Percentiles rank a stretch among this genome's conserved stretches.
phyloP scores from a whole-genome alignment of 2,113 vertebrate species.

The Benitochromis conjunctus region DNA sequence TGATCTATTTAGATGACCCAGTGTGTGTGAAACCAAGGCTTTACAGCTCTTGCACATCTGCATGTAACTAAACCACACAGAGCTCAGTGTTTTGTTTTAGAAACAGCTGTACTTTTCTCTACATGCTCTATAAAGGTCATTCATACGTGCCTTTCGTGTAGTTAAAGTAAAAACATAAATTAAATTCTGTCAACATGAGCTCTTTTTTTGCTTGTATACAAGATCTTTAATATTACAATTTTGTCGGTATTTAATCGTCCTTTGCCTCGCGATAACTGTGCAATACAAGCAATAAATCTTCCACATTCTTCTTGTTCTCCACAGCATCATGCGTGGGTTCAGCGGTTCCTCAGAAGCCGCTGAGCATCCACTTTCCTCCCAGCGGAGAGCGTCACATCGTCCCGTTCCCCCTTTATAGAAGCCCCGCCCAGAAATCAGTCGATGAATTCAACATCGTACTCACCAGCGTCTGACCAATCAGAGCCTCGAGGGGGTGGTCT shows the following conservation, averaged over 20 bases:
- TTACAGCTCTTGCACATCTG: background rate
- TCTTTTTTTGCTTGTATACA: background rate
- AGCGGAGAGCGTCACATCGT: background rate
- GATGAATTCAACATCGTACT: conserved; percentile 74
- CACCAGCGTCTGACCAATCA: conserved; percentile 65
- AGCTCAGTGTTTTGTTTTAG: background rate
- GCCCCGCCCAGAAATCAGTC: conserved; percentile 79
- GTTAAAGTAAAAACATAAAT: background rate
- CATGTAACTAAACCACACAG: background rate
- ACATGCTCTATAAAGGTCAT: background rate
- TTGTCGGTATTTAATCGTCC: background rate
- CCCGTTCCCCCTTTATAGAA: conserved; percentile 57
- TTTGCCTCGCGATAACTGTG: background rate
- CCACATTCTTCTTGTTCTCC: background rate
- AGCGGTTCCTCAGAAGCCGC: background rate
- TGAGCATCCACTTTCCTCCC: background rate
- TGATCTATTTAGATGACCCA: background rate
- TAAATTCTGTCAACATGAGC: background rate
- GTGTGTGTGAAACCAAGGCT: background rate
- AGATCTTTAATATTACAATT: background rate
- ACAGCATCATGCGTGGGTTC: background rate
- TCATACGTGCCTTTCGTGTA: background rate
- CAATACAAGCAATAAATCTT: background rate
- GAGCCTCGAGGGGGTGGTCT: conserved; percentile 34
- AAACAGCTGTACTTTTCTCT: background rate